Evolutionary conservation across 2,113 vertebrate genomes (phyloP).

Genomic region (Esox niger): DNA sequence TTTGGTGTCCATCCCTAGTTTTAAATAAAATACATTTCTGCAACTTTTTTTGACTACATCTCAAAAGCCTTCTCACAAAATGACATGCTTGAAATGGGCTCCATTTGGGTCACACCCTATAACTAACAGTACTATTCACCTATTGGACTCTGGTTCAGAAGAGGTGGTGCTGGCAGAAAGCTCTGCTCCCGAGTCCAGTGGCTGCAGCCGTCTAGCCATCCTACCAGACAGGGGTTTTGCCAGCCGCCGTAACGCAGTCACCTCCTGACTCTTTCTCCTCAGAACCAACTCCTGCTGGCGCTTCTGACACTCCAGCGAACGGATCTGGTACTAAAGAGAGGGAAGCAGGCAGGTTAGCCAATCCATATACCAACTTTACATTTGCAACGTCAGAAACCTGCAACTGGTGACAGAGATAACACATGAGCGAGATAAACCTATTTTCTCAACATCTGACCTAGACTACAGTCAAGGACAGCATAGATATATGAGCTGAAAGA

Average conservation of each 20-base stretch:
- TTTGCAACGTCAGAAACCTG: not conserved
- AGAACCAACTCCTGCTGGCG: slow-evolving; percentile 93
- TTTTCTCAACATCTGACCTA: too few relatives aligned
- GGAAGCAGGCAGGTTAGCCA: not conserved
- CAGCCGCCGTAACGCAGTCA: slow-evolving; percentile 87
- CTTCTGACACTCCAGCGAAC: slow-evolving; percentile 93
- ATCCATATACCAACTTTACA: not conserved
- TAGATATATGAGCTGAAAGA: too few relatives aligned
- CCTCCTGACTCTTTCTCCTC: slow-evolving; percentile 93
- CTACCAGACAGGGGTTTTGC: slow-evolving; percentile 92
- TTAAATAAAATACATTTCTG: too few relatives aligned
- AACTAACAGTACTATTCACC: slow-evolving; percentile 43
- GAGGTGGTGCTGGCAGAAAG: slow-evolving; percentile 82
- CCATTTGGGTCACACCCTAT: too few relatives aligned
- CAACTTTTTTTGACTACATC: too few relatives aligned
- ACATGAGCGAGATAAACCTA: too few relatives aligned
- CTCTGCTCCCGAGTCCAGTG: slow-evolving; percentile 83
- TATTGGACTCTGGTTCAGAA: slow-evolving; percentile 80
- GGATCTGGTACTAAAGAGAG: slow-evolving; percentile 87
- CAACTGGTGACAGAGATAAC: too few relatives aligned
- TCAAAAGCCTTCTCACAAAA: too few relatives aligned
- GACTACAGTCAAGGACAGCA: too few relatives aligned
- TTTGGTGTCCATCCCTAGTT: too few relatives aligned
- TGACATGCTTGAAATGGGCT: too few relatives aligned
- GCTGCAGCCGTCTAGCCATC: slow-evolving; percentile 55